Conservation (phyloP, 2,113 vertebrate species). For the Phasianus colchicus region DNA sequence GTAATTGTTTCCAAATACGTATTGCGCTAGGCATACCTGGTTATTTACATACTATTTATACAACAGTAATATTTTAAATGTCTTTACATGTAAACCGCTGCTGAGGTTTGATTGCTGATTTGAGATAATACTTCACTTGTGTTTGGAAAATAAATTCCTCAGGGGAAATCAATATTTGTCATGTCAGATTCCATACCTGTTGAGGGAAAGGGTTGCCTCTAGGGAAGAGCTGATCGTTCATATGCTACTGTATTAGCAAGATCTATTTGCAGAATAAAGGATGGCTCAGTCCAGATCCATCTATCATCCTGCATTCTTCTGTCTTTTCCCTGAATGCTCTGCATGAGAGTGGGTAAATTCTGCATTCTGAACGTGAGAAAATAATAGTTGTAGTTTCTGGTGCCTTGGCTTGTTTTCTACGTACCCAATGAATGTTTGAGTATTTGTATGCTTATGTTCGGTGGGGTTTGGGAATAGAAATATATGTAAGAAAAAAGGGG, state of each 20-base stretch:
- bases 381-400: not conserved
- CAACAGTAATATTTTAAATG: not conserved
- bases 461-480: not conserved
- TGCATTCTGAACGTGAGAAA: not conserved
- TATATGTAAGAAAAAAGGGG: not conserved
- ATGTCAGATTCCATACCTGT: not conserved
- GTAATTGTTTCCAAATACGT: not conserved
- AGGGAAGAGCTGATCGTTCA: not conserved
- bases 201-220: not conserved
- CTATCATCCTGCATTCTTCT: not conserved
- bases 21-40: not conserved
- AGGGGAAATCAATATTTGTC: slow-evolving; percentile 31
- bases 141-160: slow-evolving; percentile 36
- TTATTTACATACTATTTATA: not conserved
- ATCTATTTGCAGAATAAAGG: not conserved
- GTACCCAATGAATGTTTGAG: not conserved
- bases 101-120: slow-evolving; percentile 14
- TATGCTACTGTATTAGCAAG: not conserved
- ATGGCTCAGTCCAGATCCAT: not conserved
- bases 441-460: not conserved
- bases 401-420: not conserved
- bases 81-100: slow-evolving; percentile 7
- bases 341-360: not conserved
- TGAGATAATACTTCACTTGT: not conserved
- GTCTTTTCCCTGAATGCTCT: not conserved